A percentile compares a stretch with the other conserved stretches of the same genome.
These are phyloP conservation scores for Eunapius fragilis DNA, from an alignment of 37 sponge, comb jelly and placozoan species.

Conservation along the genomic window DNA sequence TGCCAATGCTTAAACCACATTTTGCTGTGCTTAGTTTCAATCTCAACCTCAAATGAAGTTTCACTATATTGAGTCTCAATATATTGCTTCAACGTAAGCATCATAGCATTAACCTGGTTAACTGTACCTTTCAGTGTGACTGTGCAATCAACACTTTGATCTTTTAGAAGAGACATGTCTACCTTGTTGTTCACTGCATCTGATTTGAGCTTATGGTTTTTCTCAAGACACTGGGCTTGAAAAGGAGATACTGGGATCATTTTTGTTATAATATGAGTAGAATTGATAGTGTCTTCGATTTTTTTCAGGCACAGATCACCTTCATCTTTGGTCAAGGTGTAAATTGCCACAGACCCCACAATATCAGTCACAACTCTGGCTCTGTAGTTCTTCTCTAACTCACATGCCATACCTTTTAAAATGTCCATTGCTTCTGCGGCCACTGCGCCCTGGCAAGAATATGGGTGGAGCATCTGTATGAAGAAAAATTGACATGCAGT, in stretches of 20 bases:
- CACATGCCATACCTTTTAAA: too few species aligned
- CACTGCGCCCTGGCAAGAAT: too few species aligned
- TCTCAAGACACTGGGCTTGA: background rate
- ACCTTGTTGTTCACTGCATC: background rate
- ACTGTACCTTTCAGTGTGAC: background rate
- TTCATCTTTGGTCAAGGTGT: too few species aligned
- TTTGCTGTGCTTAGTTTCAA: background rate
- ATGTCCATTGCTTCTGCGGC: too few species aligned
- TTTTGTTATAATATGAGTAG: background rate
- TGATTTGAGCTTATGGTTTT: background rate
- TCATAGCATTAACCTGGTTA: background rate
- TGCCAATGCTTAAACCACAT: slow-evolving; percentile 57
- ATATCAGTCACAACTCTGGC: too few species aligned
- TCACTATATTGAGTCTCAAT: background rate
- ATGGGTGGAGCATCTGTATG: too few species aligned
- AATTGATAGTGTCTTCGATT: background rate
- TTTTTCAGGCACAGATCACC: background rate
- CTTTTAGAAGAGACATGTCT: background rate
- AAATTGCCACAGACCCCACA: too few species aligned
- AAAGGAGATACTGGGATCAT: background rate
- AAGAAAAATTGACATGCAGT: background rate
- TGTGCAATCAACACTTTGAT: background rate
- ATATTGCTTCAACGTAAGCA: background rate
- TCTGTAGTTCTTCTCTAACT: too few species aligned
- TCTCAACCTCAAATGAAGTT: slow-evolving; percentile 12